phyloP scores from a whole-genome alignment of 2,797 vertebrate genomes.

The Scomberomorus guttatus region DNA sequence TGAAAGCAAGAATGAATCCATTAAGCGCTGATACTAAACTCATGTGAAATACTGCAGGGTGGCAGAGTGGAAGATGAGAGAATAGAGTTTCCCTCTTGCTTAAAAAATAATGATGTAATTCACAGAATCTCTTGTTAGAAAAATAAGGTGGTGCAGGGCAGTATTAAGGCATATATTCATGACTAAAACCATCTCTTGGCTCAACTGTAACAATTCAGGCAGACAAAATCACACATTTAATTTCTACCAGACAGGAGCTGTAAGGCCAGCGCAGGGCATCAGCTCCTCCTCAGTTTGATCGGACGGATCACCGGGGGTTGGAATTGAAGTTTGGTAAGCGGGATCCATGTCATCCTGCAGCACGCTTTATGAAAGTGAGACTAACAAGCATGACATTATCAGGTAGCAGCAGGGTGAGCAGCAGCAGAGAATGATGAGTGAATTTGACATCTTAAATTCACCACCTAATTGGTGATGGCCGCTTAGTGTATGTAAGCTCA shows the following conservation, averaged over 20 bases:
- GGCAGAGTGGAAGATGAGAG: not conserved
- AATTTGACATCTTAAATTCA: conserved; percentile 48
- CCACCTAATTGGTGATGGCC: conserved; percentile 45
- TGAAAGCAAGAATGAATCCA: not conserved
- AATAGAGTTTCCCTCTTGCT: not conserved
- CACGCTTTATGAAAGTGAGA: conserved; percentile 18
- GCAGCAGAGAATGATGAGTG: conserved; percentile 37
- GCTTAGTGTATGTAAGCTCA: conserved; percentile 14
- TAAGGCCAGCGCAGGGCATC: conserved; percentile 7
- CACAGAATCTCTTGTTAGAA: not conserved
- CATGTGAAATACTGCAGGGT: not conserved
- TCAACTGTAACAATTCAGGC: conserved; percentile 1
- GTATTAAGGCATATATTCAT: not conserved
- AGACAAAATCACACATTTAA: conserved; percentile 10
- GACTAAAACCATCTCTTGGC: conserved; percentile 1
- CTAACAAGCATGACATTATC: conserved; percentile 62
- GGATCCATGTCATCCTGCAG: conserved; percentile 28
- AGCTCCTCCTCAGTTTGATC: conserved; percentile 22
- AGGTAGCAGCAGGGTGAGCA: conserved; percentile 35
- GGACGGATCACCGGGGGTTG: not conserved
- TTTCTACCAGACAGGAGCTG: conserved; percentile 16
- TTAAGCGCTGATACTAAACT: conserved; percentile 9
- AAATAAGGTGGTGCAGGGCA: not conserved
- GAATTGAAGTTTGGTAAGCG: conserved; percentile 23
- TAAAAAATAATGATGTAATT: conserved; percentile 2